Base-by-base conservation (phyloP, 1,140 invertebrate species). In the Pentalonia nigronervosa region DNA sequence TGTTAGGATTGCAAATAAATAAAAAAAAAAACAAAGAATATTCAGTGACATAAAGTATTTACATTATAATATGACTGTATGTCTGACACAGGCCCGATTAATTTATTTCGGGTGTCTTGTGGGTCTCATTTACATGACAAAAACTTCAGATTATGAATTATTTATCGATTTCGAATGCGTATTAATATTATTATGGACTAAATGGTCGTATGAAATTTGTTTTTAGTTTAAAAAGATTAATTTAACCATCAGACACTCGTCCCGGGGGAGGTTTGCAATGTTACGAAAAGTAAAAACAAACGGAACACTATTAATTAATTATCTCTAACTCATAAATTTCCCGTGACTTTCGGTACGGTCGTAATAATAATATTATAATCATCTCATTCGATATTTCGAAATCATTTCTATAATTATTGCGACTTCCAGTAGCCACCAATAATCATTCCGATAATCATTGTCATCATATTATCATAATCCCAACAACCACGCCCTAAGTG, bases 121-220 rank as follows among this genome's bases (percentile, higher is more conserved):
- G 53, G 89, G 89, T 67, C 89, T 90, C 89, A 90, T 90, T 67
- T 67, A 47, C 25, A 56, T 45, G 89, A 90, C 89, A 90, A 90
- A 67, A 90, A 90, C 89, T 90, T 90, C 45, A 60, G 89, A 67
- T 47, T n/a, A n/a, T 90, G 60, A 60, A 90, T 90, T 67, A 90
- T 90, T 90, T 90, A 90, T 90, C 8, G 53, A 41, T 90, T 90
- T 90, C 9, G 25, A 90, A 90, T 67, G 30, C 34, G 34, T 89
- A 41, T 89, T 90, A 90, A 53, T 34, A 89, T n/a, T 41, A 89
- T 89, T 89, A 89, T 53, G 48, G 9, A 56, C 48, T 89, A 89
- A 89, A 89, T 36, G 8, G 25, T 67, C 9, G 23, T 67, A 90
- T 25, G 3, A 25, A 67, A 45, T 45, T 67, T 41, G 11, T 60